Percentiles rank a stretch among this genome's conserved stretches.
phyloP scores from a whole-genome alignment of 1,140 invertebrate genomes.

The Platorchestia sp. region DNA sequence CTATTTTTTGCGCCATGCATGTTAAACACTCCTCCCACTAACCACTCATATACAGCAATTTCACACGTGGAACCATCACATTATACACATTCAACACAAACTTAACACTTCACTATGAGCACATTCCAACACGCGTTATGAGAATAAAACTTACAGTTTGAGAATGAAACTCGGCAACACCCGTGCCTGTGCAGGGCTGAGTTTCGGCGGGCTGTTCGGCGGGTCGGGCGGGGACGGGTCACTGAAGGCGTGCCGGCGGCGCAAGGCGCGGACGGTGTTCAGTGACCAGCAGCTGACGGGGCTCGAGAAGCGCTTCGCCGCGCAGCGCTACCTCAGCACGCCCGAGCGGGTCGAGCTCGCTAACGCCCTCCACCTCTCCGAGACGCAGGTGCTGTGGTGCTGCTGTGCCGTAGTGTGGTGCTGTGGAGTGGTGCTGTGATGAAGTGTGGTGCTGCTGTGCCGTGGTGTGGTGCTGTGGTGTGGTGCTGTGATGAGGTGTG shows the following conservation, averaged over 20 bases:
- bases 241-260: slow-evolving; percentile 88
- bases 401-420: background rate
- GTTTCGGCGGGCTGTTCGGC: slow-evolving; percentile 81
- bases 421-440: background rate
- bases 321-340: slow-evolving; percentile 95
- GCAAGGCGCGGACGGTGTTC: slow-evolving; percentile 97
- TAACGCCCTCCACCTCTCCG: slow-evolving; percentile 89
- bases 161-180: too few relatives aligned
- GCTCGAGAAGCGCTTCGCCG: slow-evolving; percentile 94
- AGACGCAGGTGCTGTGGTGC: slow-evolving; percentile 83
- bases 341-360: slow-evolving; percentile 96
- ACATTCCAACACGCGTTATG: too few relatives aligned
- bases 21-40: too few relatives aligned
- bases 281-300: slow-evolving; percentile 96
- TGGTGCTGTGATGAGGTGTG: background rate
- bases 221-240: slow-evolving; percentile 76
- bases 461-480: too few relatives aligned
- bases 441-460: too few relatives aligned
- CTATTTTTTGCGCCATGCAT: too few relatives aligned
- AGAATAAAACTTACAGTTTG: too few relatives aligned
- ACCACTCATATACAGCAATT: too few relatives aligned
- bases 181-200: slow-evolving; percentile 75
- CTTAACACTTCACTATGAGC: too few relatives aligned
- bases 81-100: too few relatives aligned
- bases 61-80: too few relatives aligned